Evolutionary conservation across 2,888 invertebrate species (phyloP).

Genomic region (Stegana nigrithorax): DNA sequence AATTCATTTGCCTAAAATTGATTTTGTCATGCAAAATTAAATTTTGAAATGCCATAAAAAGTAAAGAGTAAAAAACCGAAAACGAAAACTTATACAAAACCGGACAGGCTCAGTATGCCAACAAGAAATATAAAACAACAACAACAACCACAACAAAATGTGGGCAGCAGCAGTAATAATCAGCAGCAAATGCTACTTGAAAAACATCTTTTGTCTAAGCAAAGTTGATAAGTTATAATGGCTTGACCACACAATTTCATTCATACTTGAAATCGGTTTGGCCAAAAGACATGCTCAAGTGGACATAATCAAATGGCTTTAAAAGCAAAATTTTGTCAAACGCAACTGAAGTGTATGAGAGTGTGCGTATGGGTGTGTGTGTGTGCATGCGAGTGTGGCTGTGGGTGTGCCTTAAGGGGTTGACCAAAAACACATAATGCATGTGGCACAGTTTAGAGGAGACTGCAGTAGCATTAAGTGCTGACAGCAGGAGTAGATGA

Average conservation of each 20-base stretch:
- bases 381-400: not conserved
- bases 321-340: conserved; percentile 53
- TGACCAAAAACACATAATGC: not conserved
- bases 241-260: conserved; percentile 49
- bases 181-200: conserved; percentile 15
- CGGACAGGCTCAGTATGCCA: not conserved
- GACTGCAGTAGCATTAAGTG: too few species aligned
- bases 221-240: conserved; percentile 53
- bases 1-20: conserved; percentile 62
- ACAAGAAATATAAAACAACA: not conserved
- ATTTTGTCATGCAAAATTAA: conserved; percentile 53
- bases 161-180: not conserved
- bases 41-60: conserved; percentile 53
- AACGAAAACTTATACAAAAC: not conserved
- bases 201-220: conserved; percentile 8
- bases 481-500: too few species aligned
- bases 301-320: conserved; percentile 35
- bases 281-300: conserved; percentile 60
- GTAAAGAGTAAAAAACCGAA: conserved; percentile 30
- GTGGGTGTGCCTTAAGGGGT: not conserved
- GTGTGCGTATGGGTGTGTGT: not conserved
- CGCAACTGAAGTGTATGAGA: conserved; percentile 25
- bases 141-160: not conserved
- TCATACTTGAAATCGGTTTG: conserved; percentile 19
- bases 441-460: conserved; percentile 16